These are phyloP conservation scores for Isichthys henryi DNA, from an alignment of 2,113 vertebrate species.

Conservation along the genomic window DNA sequence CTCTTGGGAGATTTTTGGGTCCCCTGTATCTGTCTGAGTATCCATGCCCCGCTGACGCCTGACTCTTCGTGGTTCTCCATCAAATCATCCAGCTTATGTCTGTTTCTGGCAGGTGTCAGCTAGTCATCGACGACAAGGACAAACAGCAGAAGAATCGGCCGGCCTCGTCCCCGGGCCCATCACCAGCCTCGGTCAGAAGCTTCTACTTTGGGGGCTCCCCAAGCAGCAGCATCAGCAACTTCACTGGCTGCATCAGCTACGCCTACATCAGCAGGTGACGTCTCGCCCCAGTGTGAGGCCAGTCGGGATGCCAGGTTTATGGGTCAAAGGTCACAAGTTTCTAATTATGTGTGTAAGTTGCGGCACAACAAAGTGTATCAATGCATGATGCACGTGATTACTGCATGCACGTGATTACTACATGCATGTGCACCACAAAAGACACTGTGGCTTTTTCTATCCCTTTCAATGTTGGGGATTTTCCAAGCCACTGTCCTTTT, in stretches of 20 bases:
- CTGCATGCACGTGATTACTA: too few species aligned
- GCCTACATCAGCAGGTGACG: constrained; percentile 80
- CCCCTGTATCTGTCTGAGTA: neutral
- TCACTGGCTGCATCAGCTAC: constrained; percentile 91
- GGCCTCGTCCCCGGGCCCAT: constrained; percentile 43
- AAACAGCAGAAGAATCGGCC: constrained; percentile 63
- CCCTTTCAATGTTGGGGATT: neutral
- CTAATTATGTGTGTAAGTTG: neutral
- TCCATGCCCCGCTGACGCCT: neutral
- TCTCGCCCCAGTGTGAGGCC: neutral
- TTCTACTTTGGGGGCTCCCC: constrained; percentile 88
- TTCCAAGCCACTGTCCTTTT: neutral
- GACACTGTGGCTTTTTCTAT: neutral
- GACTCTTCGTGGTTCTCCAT: neutral
- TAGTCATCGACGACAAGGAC: constrained; percentile 81
- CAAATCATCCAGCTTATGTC: neutral
- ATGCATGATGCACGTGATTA: neutral
- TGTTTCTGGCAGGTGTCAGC: constrained; percentile 65
- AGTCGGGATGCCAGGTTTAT: neutral
- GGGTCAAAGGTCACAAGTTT: neutral
- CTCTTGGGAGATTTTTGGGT: neutral
- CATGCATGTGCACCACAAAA: neutral
- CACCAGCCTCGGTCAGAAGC: constrained; percentile 44
- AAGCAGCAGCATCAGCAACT: constrained; percentile 72
- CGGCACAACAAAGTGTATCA: neutral